phyloP scores from a whole-genome alignment of 2,888 invertebrate genomes.

The Melikaiella ostensackeni region DNA sequence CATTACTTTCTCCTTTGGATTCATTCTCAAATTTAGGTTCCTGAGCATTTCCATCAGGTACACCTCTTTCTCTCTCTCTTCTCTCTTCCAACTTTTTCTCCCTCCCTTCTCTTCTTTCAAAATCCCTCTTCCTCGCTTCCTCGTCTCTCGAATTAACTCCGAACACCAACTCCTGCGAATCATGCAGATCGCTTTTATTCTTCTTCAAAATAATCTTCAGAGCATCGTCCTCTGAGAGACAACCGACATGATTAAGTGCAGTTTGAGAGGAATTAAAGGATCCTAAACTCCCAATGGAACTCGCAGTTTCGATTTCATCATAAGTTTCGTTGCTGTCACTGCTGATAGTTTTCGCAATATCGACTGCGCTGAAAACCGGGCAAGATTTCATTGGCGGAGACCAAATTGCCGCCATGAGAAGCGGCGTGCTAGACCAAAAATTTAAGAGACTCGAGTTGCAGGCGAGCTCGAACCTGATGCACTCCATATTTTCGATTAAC shows the following conservation, averaged over 20 bases:
- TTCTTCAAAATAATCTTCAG: constrained; percentile 83
- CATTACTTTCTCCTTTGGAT: constrained; percentile 20
- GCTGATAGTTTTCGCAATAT: constrained; percentile 84
- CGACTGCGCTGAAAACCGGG: constrained; percentile 86
- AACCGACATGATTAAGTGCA: constrained; percentile 65
- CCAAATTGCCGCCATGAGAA: constrained; percentile 92
- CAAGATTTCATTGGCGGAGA: constrained; percentile 87
- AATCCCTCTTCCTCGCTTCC: not conserved
- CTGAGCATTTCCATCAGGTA: not conserved
- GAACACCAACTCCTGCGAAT: not conserved
- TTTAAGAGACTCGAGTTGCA: constrained; percentile 89
- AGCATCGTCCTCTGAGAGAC: constrained; percentile 85
- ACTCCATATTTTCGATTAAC: constrained; percentile 87
- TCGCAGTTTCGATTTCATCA: constrained; percentile 72
- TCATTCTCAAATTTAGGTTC: constrained; percentile 32
- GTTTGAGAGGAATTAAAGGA: constrained; percentile 71
- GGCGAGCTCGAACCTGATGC: constrained; percentile 75
- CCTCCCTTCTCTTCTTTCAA: constrained; percentile 3
- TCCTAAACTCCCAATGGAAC: constrained; percentile 73
- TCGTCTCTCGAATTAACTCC: not conserved
- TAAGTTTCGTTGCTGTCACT: constrained; percentile 68
- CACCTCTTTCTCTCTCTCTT: constrained; percentile 1
- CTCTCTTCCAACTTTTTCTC: not conserved
- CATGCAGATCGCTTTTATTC: not conserved
- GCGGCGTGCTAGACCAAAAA: constrained; percentile 90